These are phyloP conservation scores for Galeopterus variegatus DNA, from an alignment of 2,113 vertebrate species.

Conservation along the genomic window DNA sequence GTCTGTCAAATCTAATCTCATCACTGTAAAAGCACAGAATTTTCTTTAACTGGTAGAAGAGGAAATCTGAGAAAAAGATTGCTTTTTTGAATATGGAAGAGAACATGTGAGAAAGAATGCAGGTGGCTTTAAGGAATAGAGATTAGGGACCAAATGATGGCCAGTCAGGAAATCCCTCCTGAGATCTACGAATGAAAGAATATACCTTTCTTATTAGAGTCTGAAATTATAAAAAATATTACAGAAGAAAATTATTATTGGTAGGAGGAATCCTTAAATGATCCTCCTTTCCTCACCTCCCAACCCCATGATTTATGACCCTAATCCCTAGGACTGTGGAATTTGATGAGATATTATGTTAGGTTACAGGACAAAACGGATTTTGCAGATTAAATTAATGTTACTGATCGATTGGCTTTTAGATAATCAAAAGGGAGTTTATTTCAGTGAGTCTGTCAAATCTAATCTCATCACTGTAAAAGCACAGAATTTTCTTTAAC, in stretches of 20 bases:
- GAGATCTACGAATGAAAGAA: too few relatives aligned
- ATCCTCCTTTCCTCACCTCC: too few relatives aligned
- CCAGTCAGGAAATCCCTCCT: too few relatives aligned
- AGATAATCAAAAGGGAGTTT: conserved; percentile 35
- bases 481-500: conserved; percentile 20
- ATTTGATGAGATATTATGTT: neutral
- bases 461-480: conserved; percentile 2
- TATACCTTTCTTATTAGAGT: too few relatives aligned
- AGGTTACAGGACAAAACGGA: neutral
- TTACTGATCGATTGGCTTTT: conserved; percentile 33
- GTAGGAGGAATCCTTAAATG: too few relatives aligned
- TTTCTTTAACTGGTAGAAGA: conserved; percentile 28
- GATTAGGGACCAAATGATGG: neutral
- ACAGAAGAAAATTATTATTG: too few relatives aligned
- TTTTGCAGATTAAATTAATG: conserved; percentile 50
- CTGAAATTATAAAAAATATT: too few relatives aligned
- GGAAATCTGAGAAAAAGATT: neutral
- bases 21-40: neutral
- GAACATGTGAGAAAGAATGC: neutral
- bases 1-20: conserved; percentile 7
- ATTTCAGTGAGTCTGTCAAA: neutral
- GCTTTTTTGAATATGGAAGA: neutral
- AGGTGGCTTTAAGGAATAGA: neutral
- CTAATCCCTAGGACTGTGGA: neutral
- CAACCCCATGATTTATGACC: neutral